phyloP scores from a whole-genome alignment of 2,113 vertebrate genomes.

The Porphyrio hochstetteri region DNA sequence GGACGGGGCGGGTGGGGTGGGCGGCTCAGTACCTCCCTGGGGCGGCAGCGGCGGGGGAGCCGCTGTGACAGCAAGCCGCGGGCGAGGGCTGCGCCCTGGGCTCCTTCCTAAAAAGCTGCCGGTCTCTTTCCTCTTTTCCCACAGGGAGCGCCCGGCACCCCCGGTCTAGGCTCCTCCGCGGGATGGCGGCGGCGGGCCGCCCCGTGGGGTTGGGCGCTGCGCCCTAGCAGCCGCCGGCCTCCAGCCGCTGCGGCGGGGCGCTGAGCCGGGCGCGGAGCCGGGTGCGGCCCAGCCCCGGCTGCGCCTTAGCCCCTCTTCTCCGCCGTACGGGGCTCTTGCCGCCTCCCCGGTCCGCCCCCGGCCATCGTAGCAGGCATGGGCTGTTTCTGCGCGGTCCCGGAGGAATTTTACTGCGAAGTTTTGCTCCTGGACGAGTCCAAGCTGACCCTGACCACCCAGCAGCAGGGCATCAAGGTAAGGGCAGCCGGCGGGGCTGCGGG shows the following conservation, averaged over 20 bases:
- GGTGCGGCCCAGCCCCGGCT: background rate
- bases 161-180: background rate
- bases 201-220: background rate
- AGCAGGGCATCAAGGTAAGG: constrained; percentile 87
- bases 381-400: constrained; percentile 86
- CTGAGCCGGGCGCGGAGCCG: background rate
- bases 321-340: background rate
- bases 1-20: background rate
- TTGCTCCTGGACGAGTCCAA: constrained; percentile 89
- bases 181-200: constrained; percentile 6
- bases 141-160: background rate
- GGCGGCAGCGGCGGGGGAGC: background rate
- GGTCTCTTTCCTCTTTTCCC: background rate
- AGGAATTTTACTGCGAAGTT: constrained; percentile 93
- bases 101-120: background rate
- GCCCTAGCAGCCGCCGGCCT: background rate
- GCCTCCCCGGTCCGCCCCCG: background rate
- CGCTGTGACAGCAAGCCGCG: background rate
- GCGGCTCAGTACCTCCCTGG: background rate
- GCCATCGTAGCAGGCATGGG: constrained; percentile 77
- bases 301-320: background rate
- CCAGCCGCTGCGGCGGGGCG: background rate
- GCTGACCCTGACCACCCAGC: constrained; percentile 83
- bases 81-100: background rate
- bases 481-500: background rate